A percentile compares a stretch with the other conserved stretches of the same genome.
Conservation (phyloP, 2,888 invertebrate species). For the Ethmia dodecea region DNA sequence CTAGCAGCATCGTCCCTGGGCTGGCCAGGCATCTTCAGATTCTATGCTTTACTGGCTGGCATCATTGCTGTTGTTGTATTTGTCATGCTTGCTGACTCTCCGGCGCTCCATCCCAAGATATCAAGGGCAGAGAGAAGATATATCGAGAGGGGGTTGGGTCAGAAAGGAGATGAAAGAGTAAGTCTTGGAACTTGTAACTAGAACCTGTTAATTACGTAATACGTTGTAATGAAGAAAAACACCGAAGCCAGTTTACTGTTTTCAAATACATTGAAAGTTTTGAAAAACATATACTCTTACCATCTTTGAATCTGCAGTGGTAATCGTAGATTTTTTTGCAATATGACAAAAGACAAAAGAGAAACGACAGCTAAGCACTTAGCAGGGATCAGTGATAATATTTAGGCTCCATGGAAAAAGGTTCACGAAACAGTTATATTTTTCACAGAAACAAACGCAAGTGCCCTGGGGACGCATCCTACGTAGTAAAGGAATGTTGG, state of each 20-base stretch:
- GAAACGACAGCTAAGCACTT: too few species aligned
- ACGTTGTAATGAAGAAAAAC: too few species aligned
- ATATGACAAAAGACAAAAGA: too few species aligned
- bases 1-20: constrained; percentile 74
- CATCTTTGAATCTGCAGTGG: too few species aligned
- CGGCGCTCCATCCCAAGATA: constrained; percentile 80
- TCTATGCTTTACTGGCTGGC: constrained; percentile 80
- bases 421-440: too few species aligned
- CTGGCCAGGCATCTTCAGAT: constrained; percentile 83
- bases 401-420: too few species aligned
- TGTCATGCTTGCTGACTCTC: constrained; percentile 80
- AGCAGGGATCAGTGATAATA: too few species aligned
- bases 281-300: too few species aligned
- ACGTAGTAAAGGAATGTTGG: constrained; percentile 69
- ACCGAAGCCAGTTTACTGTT: too few species aligned
- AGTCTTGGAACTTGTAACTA: background rate
- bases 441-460: constrained; percentile 43
- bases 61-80: constrained; percentile 75
- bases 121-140: constrained; percentile 80
- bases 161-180: constrained; percentile 16
- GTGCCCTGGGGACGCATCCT: constrained; percentile 87
- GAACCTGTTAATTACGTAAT: too few species aligned
- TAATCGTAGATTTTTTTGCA: too few species aligned
- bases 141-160: constrained; percentile 81
- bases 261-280: too few species aligned